Conservation (phyloP, 2,113 vertebrate species). For the Lamprotornis superbus region DNA sequence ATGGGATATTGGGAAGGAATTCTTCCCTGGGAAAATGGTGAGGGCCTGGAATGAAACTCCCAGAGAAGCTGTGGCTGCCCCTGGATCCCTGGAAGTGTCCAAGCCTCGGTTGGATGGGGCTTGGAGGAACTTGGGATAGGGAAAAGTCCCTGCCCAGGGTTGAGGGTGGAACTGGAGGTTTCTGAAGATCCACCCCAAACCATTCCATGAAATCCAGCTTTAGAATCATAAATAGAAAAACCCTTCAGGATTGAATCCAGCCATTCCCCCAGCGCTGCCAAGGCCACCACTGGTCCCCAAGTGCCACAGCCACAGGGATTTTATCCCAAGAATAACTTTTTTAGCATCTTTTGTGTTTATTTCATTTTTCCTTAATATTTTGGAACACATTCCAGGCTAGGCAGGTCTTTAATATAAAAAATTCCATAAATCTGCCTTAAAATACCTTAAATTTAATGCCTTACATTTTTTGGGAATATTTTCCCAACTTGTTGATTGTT, state of each 20-base stretch:
- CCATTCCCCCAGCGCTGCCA: neutral
- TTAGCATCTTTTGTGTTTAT: neutral
- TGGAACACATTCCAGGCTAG: neutral
- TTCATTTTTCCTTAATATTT: neutral
- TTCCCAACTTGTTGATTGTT: neutral
- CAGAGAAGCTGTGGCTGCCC: neutral
- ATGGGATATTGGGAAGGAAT: neutral
- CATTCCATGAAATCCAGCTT: neutral
- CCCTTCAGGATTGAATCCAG: neutral
- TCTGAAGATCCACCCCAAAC: neutral
- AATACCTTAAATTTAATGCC: neutral
- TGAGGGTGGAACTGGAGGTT: neutral
- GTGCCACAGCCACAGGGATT: neutral
- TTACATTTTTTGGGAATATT: neutral
- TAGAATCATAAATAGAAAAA: neutral
- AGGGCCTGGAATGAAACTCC: fast-evolving
- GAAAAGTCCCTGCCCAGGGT: neutral
- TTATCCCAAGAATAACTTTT: neutral
- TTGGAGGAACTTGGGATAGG: neutral
- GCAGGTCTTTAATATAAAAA: neutral
- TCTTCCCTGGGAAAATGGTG: fast-evolving
- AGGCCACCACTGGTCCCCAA: neutral
- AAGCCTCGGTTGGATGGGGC: fast-evolving
- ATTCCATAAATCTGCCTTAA: neutral
- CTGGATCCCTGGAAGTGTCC: neutral